Base-by-base conservation (phyloP, 2,797 vertebrate species). In the Peromyscus eremicus region DNA sequence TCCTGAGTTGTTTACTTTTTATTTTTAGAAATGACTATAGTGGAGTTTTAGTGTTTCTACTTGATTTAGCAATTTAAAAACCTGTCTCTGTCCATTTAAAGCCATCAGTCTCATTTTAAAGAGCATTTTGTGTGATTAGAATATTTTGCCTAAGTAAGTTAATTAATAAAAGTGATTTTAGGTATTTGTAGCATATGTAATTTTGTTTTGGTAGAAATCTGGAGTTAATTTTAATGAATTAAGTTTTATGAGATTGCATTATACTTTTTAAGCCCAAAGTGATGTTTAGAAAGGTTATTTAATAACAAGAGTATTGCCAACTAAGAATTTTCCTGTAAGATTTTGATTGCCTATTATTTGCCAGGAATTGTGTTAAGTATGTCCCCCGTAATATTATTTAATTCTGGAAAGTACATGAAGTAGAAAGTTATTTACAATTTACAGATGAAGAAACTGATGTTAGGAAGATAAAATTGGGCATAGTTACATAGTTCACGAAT, bases 141-240 rank as follows among this genome's bases (percentile, higher is more conserved):
- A 76, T 89, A 89, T 96, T 96, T 96, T 93, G 14, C 43, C 32
- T 60, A 55, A 49, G 17, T 82, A 89, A 82, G 43, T 70, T 52
- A 94, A 97, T 37, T 92, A 77, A 86, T 83, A 87, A 94, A 97
- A 94, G 8, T 97, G 37, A 77, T 76, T 86, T 96, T 95, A 94
- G 37, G 9, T 94, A 77, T 25, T 89, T 95, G 3, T 92, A 14
- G 83, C 91, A 5, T 66, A 29, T 86, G 5, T 73, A 5, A 34
- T 81, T 91, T 88, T 96, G 68, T 92, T 92, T 95, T 92, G 73
- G 34, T 85, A 1, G 77, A 96, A 97, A 83, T 91, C 57, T 84
- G 37, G 23, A 84, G 71, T 95, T 89, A 77, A 2, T 95, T 97
- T 94, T 92, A 86, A 90, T 83, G 68, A 94, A 89, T 73, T 96